phyloP scores from a whole-genome alignment of 2,888 invertebrate species.

The Hypomecis punctinalis region DNA sequence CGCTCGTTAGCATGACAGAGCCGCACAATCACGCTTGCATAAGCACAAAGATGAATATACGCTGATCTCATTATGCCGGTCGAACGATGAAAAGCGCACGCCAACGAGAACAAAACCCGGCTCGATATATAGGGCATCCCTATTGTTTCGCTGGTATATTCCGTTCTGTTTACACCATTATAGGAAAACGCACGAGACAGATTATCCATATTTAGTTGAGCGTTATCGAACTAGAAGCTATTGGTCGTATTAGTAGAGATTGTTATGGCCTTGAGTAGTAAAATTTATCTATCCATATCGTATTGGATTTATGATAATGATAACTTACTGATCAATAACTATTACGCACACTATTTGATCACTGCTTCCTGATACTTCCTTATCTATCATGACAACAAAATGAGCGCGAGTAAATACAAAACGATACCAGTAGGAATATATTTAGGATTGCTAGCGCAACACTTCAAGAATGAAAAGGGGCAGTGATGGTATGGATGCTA shows the following conservation, averaged over 20 bases:
- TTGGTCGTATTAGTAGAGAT: conserved; percentile 2
- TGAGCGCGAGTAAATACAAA: too few species aligned
- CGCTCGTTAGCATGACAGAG: conserved; percentile 55
- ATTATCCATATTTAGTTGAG: conserved; percentile 12
- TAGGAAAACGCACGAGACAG: conserved; percentile 26
- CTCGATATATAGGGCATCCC: conserved; percentile 64
- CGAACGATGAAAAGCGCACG: conserved; percentile 67
- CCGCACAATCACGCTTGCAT: conserved; percentile 49
- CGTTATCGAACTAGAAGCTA: conserved; percentile 2
- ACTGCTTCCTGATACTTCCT: neutral
- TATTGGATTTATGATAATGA: conserved; percentile 27
- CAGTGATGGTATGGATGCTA: too few species aligned
- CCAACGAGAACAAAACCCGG: conserved; percentile 56
- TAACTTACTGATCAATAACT: conserved; percentile 20
- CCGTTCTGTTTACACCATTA: conserved; percentile 38
- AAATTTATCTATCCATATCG: conserved; percentile 16
- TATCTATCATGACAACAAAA: neutral
- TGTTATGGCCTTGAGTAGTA: conserved; percentile 19
- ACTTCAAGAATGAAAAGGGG: too few species aligned
- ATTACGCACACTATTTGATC: conserved; percentile 6
- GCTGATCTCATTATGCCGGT: conserved; percentile 67
- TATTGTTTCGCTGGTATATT: conserved; percentile 56
- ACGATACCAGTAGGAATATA: too few species aligned
- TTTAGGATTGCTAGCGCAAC: too few species aligned
- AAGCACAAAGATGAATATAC: conserved; percentile 59